Evolutionary conservation across 2,888 invertebrate genomes (phyloP), one percentile per base, ranked within the genome.

Genomic region (Salticus scenicus): DNA sequence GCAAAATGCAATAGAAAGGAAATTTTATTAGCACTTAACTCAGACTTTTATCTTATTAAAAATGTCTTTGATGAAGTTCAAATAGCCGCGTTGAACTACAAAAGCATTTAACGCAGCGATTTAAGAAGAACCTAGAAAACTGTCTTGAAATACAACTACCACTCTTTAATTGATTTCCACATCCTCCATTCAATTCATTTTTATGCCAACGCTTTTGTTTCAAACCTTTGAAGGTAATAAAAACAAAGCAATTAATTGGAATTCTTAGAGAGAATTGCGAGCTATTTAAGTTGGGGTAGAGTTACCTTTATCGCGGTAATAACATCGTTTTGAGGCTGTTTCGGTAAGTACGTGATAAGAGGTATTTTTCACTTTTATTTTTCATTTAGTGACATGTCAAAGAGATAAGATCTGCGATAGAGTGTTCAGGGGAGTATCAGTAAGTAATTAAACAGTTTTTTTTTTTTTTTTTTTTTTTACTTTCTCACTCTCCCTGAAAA

Each of bases 221-320:
- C 42, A 47, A 47, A 14, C 14, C 37, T 37, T 37, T 37, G 7
- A 4, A 10, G 14, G 42, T 17, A 57, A 57, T 57, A 57, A 57
- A 57, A 57, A 57, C 24, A 24, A 57, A 57, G 57, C 24, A 57
- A 57, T 57, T 57, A 57, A 57, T 57, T 17, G 57, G 24, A 47
- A 10, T 24, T 57, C 57, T 57, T 7, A 24, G 24, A 57, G 57
- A 57, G 17, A 24, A 17, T 10, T 17, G 10, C 17, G 57, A 24
- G 24, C 20, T n/a, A 24, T 57, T 20, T 12, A n/a, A 37, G 37
- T 10, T 37, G 57, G 2, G 2, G 14, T 17, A 47, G 24, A 57
- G 12, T 57, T 57, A 24, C 57, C 57, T n/a, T 57, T 57, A 57
- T 57, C 57, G 20, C 14, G 1, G 57, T 57, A 57, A 57, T 24